Evolutionary conservation across 2,888 invertebrate genomes (phyloP), one percentile per base, ranked within the genome.

Genomic region (Stictocephala bisonia): DNA sequence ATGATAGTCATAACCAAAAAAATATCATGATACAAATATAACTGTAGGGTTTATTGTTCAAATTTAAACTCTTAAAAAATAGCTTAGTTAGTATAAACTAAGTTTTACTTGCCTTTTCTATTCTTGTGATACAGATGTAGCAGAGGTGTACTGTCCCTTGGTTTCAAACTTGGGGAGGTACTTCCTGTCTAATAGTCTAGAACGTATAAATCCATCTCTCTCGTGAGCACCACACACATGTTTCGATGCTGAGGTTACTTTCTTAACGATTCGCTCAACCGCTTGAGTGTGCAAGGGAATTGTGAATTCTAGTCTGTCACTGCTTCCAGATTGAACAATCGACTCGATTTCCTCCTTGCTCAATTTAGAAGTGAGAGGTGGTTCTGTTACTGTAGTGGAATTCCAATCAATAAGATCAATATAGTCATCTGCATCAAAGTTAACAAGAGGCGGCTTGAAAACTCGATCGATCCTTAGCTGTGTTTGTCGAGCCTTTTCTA

Each of bases 351-450:
- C 44, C 15, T 44, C 44, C 4, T n/a, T 9, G 44, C 44, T 44
- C 44, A 44, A n/a, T n/a, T 44, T 15, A 44, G 44, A 6, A 44
- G 15, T 15, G 15, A 44, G 44, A 44, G 44, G 44, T 9, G 44
- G 44, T 44, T 44, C 44, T 6, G 44, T 44, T 15, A 44, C 44
- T 11, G 15, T n/a, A 44, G 44, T 44, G 15, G 44, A 44, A n/a
- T 44, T 11, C 27, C 53, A 53, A 18, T 53, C 53, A 53, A 53
- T 53, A 11, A 53, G 7, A 53, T 53, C 53, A 11, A 53, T 53
- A n/a, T 53, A 53, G 20, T 53, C 24, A 11, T 13, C 18, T n/a
- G 24, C 53, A 22, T 53, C 53, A 53, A 53, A 53, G 20, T 53
- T 53, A 18, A 53, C 24, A 9, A 18, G 53, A 24, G 53, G 53